Base-by-base conservation (phyloP, 2,888 invertebrate species). In the Drosophila melanosoma region DNA sequence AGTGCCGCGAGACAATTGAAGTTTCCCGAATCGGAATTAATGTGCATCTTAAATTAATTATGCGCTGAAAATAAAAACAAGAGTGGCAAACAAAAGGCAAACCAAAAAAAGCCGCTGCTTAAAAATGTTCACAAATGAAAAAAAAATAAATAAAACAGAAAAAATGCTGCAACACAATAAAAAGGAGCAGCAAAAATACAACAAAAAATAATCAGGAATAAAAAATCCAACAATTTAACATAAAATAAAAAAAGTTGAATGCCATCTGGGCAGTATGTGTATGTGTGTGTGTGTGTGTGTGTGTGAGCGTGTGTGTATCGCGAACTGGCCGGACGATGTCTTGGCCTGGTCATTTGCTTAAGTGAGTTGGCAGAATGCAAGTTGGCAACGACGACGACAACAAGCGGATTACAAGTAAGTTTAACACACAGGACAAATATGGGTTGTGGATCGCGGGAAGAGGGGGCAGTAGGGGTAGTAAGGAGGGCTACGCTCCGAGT, bases 311-410 rank as follows among this genome's bases (percentile, higher is more conserved):
- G 54, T 67, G 68, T 66, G 78, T 73, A 87, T 89, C 82, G 83
- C 85, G 85, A 85, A 87, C 77, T 66, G 59, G 65, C 54, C 57
- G 76, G 53, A 57, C 79, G 68, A 54, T 71, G 76, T 87, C 69
- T 77, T 84, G 87, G 81, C 79, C 83, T 77, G 87, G 89, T 77
- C 82, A 89, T 87, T 89, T 87, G 82, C 84, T 66, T 69, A 87
- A 89, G 89, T 85, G 89, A 85, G 89, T 87, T 89, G 89, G 89
- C 89, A 89, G 76, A 73, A 72, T 69, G 70, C 69, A 69, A 70
- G 70, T 66, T 69, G 81, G 76, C 77, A 68, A 69, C 63, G 38
- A 56, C 63, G n/a, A 56, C 36, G 26, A 56, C 36, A 56, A 69
- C 77, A 74, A 71, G 67, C 81, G 78, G 86, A 80, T 84, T 88